Base-by-base conservation (phyloP, 2,888 invertebrate genomes). In the Drosophila lutescens region DNA sequence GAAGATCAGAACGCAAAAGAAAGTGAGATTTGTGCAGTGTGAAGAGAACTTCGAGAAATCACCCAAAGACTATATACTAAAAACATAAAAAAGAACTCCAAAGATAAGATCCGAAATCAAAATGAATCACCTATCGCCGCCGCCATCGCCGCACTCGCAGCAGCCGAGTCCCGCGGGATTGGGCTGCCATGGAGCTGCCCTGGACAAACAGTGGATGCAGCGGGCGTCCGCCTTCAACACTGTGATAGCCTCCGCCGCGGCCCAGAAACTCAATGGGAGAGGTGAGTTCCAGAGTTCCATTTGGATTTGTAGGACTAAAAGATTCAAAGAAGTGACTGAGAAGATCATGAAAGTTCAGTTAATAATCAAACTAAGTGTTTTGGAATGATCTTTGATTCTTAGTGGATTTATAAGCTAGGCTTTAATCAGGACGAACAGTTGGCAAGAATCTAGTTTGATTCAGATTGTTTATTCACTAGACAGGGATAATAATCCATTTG, bases 51-150 rank as follows among this genome's bases (percentile, higher is more conserved):
- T 10, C 12, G n/a, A 13, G 5, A 17, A 32, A 54, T 54, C 30
- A 23, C 15, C 46, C n/a, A 32, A 62, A 67, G 53, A 54, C 32
- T 56, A 40, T 15, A 13, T 30, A 30, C 30, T 30, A 58, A 51
- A 34, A 41, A 50, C 51, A 66, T 51, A 13, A 15, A 44, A 41
- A 41, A 12, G 1, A 17, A 17, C 9, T 5, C 26, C 9, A 26
- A 36, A 46, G 56, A 26, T 26, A 36, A 46, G 56, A 46, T 7
- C 4, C 34, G 2, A 15, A 38, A 40, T 36, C 51, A 74, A 86
- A 71, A 92, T 92, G 92, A 92, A 92, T 77, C 92, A 92, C 74
- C 83, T 92, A 53, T 92, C 92, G 58, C 92, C 92, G 47, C 92
- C 92, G 59, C 91, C 92, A 54, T 92, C 92, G 49, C 92, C 92